phyloP scores from a whole-genome alignment of 2,888 invertebrate species.

The Patella pellucida region DNA sequence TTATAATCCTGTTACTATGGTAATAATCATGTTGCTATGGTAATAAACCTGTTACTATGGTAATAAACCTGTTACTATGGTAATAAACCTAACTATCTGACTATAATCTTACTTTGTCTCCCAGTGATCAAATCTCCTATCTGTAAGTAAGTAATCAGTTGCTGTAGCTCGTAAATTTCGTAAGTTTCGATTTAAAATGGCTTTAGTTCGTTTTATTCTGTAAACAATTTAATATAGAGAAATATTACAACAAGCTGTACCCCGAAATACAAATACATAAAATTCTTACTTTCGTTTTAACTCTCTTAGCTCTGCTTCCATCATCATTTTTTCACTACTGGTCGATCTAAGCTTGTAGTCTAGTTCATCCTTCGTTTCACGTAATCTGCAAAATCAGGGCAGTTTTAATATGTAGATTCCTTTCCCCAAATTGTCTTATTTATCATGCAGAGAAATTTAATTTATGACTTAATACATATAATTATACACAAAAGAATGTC shows the following conservation, averaged over 20 bases:
- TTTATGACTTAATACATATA: background rate
- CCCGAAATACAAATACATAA: background rate
- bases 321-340: slow-evolving; percentile 68
- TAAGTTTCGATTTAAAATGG: background rate
- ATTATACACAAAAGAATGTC: slow-evolving; percentile 34
- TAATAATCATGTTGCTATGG: slow-evolving; percentile 5
- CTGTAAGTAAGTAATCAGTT: background rate
- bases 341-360: slow-evolving; percentile 60
- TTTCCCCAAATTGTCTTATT: background rate
- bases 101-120: background rate
- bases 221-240: slow-evolving; percentile 5
- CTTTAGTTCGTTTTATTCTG: slow-evolving; percentile 15
- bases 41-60: too few species aligned
- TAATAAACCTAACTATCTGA: background rate
- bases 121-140: background rate
- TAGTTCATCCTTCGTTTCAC: slow-evolving; percentile 64
- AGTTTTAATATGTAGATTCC: slow-evolving; percentile 14
- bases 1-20: slow-evolving; percentile 7
- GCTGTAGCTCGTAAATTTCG: background rate
- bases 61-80: too few species aligned
- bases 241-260: background rate
- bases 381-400: slow-evolving; percentile 52
- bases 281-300: slow-evolving; percentile 64
- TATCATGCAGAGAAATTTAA: slow-evolving; percentile 3
- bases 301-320: slow-evolving; percentile 64